phyloP scores from a whole-genome alignment of 1,140 invertebrate genomes.

The Drosophila orosa region DNA sequence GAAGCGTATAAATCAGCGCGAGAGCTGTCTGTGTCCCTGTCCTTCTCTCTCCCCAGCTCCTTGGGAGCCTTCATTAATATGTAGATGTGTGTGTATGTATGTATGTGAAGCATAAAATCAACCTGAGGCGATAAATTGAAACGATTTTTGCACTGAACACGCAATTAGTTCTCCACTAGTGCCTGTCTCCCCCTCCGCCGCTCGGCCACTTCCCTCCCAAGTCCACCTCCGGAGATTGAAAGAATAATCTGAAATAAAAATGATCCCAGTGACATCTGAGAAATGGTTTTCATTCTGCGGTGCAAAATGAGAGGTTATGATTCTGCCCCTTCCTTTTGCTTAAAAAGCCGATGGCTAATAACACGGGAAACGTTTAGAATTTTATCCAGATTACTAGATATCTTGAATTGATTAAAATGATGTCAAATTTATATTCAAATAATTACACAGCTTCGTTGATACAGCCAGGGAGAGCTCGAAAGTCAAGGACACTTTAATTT shows the following conservation, averaged over 20 bases:
- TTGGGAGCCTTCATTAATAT: slow-evolving; percentile 65
- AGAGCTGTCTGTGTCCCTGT: slow-evolving; percentile 9
- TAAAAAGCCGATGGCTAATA: slow-evolving; percentile 30
- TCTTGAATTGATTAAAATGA: slow-evolving; percentile 30
- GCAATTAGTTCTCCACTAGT: slow-evolving; percentile 72
- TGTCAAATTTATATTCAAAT: slow-evolving; percentile 18
- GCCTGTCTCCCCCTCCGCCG: not conserved
- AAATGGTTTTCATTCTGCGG: slow-evolving; percentile 62
- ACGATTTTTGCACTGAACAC: slow-evolving; percentile 76
- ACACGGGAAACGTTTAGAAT: slow-evolving; percentile 30
- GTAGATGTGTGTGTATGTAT: slow-evolving; percentile 32
- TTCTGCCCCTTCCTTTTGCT: not conserved
- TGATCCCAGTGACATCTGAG: slow-evolving; percentile 56
- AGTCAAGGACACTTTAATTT: not conserved
- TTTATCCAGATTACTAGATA: slow-evolving; percentile 28
- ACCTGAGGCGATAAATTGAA: slow-evolving; percentile 78
- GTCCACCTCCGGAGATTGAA: slow-evolving; percentile 37
- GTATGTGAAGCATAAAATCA: slow-evolving; percentile 71
- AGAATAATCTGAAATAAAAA: slow-evolving; percentile 58
- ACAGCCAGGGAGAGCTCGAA: not conserved
- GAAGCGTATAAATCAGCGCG: slow-evolving; percentile 83
- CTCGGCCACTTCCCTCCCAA: slow-evolving; percentile 8
- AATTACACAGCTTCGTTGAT: slow-evolving; percentile 12
- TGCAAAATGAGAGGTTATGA: slow-evolving; percentile 36
- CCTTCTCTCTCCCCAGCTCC: slow-evolving; percentile 12